Evolutionary conservation across 2,888 invertebrate genomes (phyloP).

Genomic region (Tromatobia lineatoria): DNA sequence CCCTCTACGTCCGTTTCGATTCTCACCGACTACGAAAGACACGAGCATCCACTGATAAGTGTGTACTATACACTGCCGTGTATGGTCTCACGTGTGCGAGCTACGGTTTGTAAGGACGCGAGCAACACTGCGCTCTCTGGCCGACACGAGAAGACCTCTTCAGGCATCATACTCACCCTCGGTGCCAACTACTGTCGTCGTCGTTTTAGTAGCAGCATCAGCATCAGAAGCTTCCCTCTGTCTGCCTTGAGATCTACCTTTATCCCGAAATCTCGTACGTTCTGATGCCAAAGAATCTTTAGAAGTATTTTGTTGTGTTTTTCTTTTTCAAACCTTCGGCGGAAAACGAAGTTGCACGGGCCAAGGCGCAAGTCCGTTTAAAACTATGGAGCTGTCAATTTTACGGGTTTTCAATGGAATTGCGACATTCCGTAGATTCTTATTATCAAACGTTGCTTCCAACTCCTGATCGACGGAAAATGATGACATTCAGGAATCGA

Average conservation of each 20-base stretch:
- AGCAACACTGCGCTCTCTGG: background rate
- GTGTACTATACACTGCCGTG: constrained; percentile 64
- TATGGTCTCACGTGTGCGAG: constrained; percentile 1
- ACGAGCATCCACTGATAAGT: constrained; percentile 67
- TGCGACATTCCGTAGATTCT: background rate
- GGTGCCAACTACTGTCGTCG: constrained; percentile 53
- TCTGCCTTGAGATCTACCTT: constrained; percentile 16
- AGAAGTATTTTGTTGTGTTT: background rate
- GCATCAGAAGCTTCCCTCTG: constrained; percentile 39
- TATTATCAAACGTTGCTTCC: background rate
- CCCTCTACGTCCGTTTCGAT: constrained; percentile 46
- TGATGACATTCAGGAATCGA: no score
- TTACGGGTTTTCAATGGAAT: background rate
- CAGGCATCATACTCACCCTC: constrained; percentile 58
- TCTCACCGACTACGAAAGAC: constrained; percentile 60
- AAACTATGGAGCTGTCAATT: background rate
- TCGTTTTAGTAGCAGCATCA: constrained; percentile 30
- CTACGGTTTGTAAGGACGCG: constrained; percentile 22
- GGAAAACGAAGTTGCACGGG: background rate
- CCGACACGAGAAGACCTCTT: constrained; percentile 45
- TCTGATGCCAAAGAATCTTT: constrained; percentile 28
- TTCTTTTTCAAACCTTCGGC: background rate
- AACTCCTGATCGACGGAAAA: background rate
- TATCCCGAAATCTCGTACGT: constrained; percentile 13
- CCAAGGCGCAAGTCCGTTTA: no score